phyloP scores from a whole-genome alignment of 2,113 vertebrate species.

The Puffinus mauretanicus region DNA sequence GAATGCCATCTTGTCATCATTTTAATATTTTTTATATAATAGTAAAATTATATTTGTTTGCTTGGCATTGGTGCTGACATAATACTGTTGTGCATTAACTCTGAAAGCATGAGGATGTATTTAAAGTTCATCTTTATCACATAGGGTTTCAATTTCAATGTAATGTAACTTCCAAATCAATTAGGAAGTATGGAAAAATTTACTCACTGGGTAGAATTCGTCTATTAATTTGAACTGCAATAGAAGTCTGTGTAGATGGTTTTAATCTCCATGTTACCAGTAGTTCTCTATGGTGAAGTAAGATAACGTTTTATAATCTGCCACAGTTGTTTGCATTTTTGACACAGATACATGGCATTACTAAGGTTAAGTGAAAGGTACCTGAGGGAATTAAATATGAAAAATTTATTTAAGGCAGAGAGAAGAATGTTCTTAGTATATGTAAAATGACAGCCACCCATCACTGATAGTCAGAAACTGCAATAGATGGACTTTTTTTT shows the following conservation, averaged over 20 bases:
- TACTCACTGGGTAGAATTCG: not conserved
- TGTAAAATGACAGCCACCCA: not conserved
- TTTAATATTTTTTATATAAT: not conserved
- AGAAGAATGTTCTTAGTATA: not conserved
- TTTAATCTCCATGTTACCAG: not conserved
- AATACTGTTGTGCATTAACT: not conserved
- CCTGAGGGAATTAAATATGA: not conserved
- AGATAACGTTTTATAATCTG: not conserved
- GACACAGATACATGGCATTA: not conserved
- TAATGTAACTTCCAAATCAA: not conserved
- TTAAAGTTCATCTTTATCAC: not conserved
- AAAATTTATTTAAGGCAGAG: not conserved
- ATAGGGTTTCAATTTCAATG: not conserved
- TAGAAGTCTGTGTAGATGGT: not conserved
- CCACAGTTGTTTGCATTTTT: slow-evolving; percentile 20
- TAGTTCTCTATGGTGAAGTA: not conserved
- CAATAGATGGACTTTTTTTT: not conserved
- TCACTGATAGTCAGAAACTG: not conserved
- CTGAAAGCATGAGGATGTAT: not conserved
- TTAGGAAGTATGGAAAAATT: not conserved
- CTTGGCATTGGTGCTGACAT: not conserved
- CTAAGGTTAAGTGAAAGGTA: not conserved
- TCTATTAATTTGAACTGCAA: not conserved
- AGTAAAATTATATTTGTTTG: not conserved
- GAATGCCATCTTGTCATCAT: not conserved